Percentiles rank a stretch among this genome's conserved stretches.
Evolutionary conservation across 2,888 invertebrate genomes (phyloP).

Genomic region (Drosophila nr. fundita): DNA sequence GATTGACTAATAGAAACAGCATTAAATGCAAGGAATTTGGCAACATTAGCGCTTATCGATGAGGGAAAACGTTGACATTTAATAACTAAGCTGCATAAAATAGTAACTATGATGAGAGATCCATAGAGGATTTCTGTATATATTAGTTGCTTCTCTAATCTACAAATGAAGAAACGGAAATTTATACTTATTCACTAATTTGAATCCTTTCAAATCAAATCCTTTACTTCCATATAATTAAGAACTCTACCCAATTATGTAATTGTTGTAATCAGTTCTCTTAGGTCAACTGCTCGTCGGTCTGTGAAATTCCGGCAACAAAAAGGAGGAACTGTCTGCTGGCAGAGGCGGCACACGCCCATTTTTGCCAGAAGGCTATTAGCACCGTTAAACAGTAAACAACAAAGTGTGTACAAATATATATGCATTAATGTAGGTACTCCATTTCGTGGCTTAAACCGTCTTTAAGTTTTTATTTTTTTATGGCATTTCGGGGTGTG

Average conservation of each 20-base stretch:
- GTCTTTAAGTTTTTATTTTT: constrained; percentile 18
- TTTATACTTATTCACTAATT: neutral
- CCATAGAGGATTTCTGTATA: neutral
- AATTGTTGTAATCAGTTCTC: constrained; percentile 16
- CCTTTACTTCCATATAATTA: neutral
- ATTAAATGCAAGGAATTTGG: neutral
- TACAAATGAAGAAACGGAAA: neutral
- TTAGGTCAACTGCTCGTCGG: constrained; percentile 20
- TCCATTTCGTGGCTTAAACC: constrained; percentile 24
- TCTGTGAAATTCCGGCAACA: constrained; percentile 14
- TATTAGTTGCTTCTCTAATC: neutral
- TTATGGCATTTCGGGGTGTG: constrained; percentile 45
- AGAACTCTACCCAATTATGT: neutral
- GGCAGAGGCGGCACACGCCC: constrained; percentile 39
- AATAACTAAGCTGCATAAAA: neutral
- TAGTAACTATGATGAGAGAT: neutral
- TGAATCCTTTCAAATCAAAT: too few species aligned
- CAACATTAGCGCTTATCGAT: neutral
- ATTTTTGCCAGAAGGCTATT: constrained; percentile 47
- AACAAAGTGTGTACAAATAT: neutral
- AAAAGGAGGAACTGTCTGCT: constrained; percentile 22
- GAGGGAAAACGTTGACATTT: neutral
- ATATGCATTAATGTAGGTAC: neutral
- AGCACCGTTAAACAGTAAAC: constrained; percentile 68
- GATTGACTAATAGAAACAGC: neutral